A percentile compares a stretch with the other conserved stretches of the same genome.
phyloP scores from a whole-genome alignment of 2,113 vertebrate species.

The Leptosomus discolor region DNA sequence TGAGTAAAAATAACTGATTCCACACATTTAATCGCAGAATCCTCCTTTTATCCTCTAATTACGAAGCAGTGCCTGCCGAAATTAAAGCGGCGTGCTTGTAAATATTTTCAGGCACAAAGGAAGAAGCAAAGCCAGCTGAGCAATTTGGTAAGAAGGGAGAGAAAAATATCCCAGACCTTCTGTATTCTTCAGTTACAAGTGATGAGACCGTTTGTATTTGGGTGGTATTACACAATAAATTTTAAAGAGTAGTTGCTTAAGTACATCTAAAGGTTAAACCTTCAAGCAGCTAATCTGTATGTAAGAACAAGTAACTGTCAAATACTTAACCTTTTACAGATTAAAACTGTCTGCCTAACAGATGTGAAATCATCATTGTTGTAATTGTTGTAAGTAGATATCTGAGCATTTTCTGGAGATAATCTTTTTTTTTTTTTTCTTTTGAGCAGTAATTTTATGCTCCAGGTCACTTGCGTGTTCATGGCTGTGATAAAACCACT shows the following conservation, averaged over 20 bases:
- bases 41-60: slow-evolving; percentile 51
- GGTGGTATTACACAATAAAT: slow-evolving; percentile 58
- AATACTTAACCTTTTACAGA: slow-evolving; percentile 75
- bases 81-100: not conserved
- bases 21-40: not conserved
- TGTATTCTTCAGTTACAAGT: slow-evolving; percentile 30
- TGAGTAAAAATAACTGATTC: slow-evolving; percentile 31
- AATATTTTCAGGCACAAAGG: slow-evolving; percentile 45
- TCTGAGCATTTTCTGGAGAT: slow-evolving; percentile 54
- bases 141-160: slow-evolving; percentile 18
- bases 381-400: slow-evolving; percentile 70
- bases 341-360: slow-evolving; percentile 73
- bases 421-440: not conserved
- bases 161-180: not conserved
- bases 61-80: not conserved
- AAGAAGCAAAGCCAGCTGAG: slow-evolving; percentile 30
- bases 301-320: slow-evolving; percentile 74
- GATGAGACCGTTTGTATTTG: slow-evolving; percentile 64
- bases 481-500: slow-evolving; percentile 38
- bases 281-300: slow-evolving; percentile 66
- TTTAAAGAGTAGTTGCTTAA: slow-evolving; percentile 57
- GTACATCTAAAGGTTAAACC: slow-evolving; percentile 73
- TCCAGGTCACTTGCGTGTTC: slow-evolving; percentile 50
- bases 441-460: slow-evolving; percentile 51
- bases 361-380: slow-evolving; percentile 65